Conservation (phyloP, 2,888 invertebrate species). For the Microplitis manilae region DNA sequence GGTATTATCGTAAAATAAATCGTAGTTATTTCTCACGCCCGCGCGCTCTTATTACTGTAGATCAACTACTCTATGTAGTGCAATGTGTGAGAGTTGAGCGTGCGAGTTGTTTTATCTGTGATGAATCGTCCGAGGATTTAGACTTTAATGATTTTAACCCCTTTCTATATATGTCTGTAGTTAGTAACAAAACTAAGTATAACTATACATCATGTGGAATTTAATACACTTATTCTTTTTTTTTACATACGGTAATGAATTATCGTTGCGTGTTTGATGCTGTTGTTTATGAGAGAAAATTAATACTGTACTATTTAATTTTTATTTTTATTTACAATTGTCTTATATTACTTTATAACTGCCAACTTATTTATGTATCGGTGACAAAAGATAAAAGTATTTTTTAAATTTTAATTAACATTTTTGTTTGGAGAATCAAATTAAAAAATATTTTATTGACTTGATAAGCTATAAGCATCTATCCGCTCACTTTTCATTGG, state of each 20-base stretch:
- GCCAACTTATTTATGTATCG: not conserved
- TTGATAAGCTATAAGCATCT: no score
- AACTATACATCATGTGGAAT: not conserved
- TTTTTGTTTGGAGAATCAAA: no score
- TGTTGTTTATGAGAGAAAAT: not conserved
- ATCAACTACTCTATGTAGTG: conserved; percentile 2
- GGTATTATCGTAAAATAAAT: conserved; percentile 36
- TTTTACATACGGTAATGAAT: not conserved
- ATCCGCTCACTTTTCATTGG: no score
- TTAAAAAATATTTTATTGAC: no score
- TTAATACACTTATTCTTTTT: not conserved
- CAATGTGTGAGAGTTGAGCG: conserved; percentile 8
- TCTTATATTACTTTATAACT: not conserved
- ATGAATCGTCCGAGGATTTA: conserved; percentile 34
- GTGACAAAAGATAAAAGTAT: not conserved
- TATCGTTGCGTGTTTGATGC: not conserved
- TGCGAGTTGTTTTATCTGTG: conserved; percentile 27
- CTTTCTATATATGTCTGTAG: conserved; percentile 2
- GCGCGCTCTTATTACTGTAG: not conserved
- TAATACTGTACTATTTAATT: not conserved
- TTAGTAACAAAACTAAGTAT: not conserved
- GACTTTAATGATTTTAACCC: conserved; percentile 33
- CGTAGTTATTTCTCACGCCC: conserved; percentile 36
- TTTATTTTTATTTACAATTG: not conserved
- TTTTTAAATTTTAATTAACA: not conserved